Conservation (phyloP, 2,113 vertebrate genomes). For the Cairina moschata region DNA sequence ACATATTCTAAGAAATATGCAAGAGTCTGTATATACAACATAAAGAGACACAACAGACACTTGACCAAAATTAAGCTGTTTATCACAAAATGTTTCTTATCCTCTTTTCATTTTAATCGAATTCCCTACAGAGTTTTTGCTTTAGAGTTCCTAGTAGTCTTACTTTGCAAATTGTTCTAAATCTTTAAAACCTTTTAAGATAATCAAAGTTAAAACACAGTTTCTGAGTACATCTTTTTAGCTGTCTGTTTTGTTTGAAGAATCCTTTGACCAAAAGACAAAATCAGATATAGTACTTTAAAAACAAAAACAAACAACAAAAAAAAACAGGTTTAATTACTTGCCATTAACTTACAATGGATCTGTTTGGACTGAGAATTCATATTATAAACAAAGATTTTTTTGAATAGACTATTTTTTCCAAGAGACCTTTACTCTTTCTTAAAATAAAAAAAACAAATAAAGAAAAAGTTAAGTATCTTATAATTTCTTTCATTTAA, state of each 20-base stretch:
- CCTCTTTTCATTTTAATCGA: conserved; percentile 10
- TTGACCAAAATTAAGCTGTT: conserved; percentile 7
- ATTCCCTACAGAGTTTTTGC: not conserved
- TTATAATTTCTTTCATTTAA: conserved; percentile 84
- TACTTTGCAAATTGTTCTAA: conserved; percentile 22
- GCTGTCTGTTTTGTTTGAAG: not conserved
- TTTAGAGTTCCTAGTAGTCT: conserved; percentile 18
- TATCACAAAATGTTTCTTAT: conserved; percentile 7
- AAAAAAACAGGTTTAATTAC: not conserved
- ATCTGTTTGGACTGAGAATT: conserved; percentile 1
- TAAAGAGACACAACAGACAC: not conserved
- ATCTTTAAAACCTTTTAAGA: conserved; percentile 70
- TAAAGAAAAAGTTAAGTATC: conserved; percentile 76
- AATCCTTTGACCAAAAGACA: not conserved
- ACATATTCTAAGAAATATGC: not conserved
- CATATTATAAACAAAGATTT: not conserved
- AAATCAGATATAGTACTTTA: not conserved
- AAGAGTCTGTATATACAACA: not conserved
- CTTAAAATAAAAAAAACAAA: conserved; percentile 64
- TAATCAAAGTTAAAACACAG: conserved; percentile 31
- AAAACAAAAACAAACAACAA: not conserved
- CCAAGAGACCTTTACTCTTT: not conserved
- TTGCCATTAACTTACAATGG: conserved; percentile 1
- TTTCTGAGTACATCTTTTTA: not conserved
- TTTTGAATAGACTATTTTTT: not conserved